A percentile compares a stretch with the other conserved stretches of the same genome.
phyloP scores from a whole-genome alignment of 2,888 invertebrate genomes.

The Sympetrum striolatum region DNA sequence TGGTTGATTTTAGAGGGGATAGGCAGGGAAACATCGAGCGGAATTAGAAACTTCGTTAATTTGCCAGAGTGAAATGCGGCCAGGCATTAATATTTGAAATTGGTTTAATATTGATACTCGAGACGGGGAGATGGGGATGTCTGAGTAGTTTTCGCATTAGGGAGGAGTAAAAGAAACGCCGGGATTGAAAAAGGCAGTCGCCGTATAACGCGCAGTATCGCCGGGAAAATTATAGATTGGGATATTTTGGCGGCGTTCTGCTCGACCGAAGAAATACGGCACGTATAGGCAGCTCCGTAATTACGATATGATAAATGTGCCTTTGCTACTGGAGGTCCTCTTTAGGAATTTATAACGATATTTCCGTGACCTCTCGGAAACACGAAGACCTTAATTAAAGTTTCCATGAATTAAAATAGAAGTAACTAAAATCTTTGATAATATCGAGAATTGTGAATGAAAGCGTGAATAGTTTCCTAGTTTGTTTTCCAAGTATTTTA shows the following conservation, averaged over 20 bases:
- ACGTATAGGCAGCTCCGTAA: background rate
- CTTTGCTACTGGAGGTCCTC: too few relatives aligned
- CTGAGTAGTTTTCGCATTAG: background rate
- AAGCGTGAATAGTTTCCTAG: too few relatives aligned
- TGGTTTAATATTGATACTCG: slow-evolving; percentile 35
- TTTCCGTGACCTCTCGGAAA: too few relatives aligned
- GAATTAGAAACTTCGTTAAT: slow-evolving; percentile 42
- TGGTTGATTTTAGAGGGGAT: slow-evolving; percentile 28
- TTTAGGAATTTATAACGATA: too few relatives aligned
- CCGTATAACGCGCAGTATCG: background rate
- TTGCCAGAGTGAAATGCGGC: slow-evolving; percentile 22
- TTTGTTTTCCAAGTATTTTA: too few relatives aligned
- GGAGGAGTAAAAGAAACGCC: background rate
- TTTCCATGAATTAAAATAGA: too few relatives aligned
- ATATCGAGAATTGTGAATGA: too few relatives aligned
- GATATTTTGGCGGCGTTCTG: background rate
- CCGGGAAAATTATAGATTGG: background rate
- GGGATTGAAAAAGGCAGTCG: background rate
- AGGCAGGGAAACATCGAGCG: slow-evolving; percentile 28
- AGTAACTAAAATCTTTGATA: too few relatives aligned
- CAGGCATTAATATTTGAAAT: slow-evolving; percentile 36
- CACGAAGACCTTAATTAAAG: too few relatives aligned
- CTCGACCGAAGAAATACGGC: background rate
- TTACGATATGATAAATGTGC: too few relatives aligned
- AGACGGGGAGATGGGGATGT: background rate